Conservation (phyloP, 2,888 invertebrate genomes). For the Ellobium chinense region DNA sequence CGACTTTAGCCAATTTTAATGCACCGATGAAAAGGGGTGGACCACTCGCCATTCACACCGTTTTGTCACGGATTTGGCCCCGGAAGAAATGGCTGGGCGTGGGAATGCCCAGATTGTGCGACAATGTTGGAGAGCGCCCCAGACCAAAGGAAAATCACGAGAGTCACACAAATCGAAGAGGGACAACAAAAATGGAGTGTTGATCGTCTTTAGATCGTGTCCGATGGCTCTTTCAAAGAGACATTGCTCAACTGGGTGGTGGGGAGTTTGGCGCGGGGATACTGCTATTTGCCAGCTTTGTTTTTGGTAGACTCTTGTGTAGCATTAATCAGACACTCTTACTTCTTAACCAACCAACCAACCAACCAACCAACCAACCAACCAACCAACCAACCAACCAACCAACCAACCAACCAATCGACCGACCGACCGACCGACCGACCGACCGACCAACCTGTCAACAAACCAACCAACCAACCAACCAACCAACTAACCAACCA, state of each 20-base stretch:
- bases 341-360: too few relatives aligned
- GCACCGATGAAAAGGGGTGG: constrained; percentile 39
- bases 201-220: constrained; percentile 47
- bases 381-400: too few relatives aligned
- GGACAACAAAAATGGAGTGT: constrained; percentile 44
- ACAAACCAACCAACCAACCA: too few relatives aligned
- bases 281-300: constrained; percentile 21
- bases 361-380: too few relatives aligned
- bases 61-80: constrained; percentile 40
- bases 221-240: constrained; percentile 34
- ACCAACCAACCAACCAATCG: too few relatives aligned
- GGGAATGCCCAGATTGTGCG: constrained; percentile 40
- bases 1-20: constrained; percentile 46
- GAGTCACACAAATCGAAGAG: constrained; percentile 43
- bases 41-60: constrained; percentile 25
- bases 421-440: too few relatives aligned
- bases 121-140: constrained; percentile 38
- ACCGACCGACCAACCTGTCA: too few relatives aligned
- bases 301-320: too few relatives aligned
- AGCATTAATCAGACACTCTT: too few relatives aligned
- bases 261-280: neutral
- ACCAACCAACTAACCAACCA: too few relatives aligned
- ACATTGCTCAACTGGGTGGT: constrained; percentile 10
- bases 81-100: constrained; percentile 42
- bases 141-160: constrained; percentile 39